A percentile compares a stretch with the other conserved stretches of the same genome.
phyloP scores from a whole-genome alignment of 2,888 invertebrate genomes.

The Leptinotarsa peninsularis region DNA sequence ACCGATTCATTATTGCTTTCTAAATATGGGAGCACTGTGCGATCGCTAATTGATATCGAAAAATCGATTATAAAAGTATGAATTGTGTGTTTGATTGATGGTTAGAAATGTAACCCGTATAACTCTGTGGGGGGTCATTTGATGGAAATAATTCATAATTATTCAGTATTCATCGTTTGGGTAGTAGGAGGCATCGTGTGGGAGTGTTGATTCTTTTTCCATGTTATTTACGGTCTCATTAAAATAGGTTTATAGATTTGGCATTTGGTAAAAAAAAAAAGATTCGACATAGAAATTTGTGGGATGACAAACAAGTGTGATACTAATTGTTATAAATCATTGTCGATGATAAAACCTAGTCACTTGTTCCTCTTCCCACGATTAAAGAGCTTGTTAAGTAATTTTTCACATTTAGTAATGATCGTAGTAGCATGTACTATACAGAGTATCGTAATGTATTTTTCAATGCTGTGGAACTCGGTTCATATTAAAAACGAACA shows the following conservation, averaged over 20 bases:
- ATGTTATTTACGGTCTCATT: not conserved
- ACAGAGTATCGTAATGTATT: too few species aligned
- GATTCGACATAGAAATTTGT: not conserved
- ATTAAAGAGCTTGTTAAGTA: too few species aligned
- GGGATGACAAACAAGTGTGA: not conserved
- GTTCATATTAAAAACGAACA: too few species aligned
- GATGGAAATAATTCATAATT: not conserved
- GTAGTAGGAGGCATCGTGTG: not conserved
- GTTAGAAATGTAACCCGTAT: not conserved
- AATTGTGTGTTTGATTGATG: not conserved
- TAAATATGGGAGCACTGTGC: not conserved
- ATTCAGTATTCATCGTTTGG: not conserved
- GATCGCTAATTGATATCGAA: not conserved
- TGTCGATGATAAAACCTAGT: not conserved
- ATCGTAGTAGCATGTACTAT: too few species aligned
- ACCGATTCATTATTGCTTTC: not conserved
- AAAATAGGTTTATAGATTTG: conserved; percentile 9
- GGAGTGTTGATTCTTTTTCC: not conserved
- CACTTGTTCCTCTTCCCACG: too few species aligned
- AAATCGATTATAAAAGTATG: not conserved
- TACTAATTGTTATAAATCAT: not conserved
- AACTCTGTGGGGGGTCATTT: not conserved
- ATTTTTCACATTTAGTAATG: too few species aligned
- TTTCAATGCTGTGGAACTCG: too few species aligned
- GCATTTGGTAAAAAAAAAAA: not conserved